Percentiles rank a stretch among this genome's conserved stretches.
phyloP scores from a whole-genome alignment of 2,888 invertebrate species.

The Amblyteles armatorius region DNA sequence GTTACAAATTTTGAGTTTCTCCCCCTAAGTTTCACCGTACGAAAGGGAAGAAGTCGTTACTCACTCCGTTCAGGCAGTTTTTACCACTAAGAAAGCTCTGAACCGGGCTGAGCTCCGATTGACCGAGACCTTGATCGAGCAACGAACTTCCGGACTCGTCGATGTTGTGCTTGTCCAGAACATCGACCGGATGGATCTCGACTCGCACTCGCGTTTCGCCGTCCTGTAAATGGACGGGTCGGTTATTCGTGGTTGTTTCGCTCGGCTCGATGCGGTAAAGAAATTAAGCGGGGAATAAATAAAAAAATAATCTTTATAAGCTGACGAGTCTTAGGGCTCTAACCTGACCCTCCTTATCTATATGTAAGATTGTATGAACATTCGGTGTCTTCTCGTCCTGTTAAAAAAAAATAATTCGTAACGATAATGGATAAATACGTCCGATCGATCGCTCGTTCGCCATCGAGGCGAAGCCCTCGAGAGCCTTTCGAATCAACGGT shows the following conservation, averaged over 20 bases:
- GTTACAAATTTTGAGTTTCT: neutral
- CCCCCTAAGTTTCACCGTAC: constrained; percentile 17
- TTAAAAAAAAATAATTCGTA: constrained; percentile 55
- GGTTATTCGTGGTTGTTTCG: neutral
- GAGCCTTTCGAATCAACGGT: neutral
- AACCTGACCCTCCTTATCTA: constrained; percentile 85
- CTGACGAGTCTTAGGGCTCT: constrained; percentile 76
- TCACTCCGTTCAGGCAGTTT: constrained; percentile 94
- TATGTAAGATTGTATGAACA: constrained; percentile 84
- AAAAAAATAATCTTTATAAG: constrained; percentile 57
- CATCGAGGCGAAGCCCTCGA: neutral
- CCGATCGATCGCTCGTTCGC: neutral
- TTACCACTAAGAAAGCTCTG: constrained; percentile 93
- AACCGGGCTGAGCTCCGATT: constrained; percentile 90
- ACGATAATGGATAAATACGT: neutral
- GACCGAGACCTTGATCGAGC: constrained; percentile 76
- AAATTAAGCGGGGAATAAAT: constrained; percentile 26
- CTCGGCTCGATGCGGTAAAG: neutral
- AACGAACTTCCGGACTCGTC: constrained; percentile 75
- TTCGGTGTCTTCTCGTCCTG: constrained; percentile 85
- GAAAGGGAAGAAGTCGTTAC: constrained; percentile 72
- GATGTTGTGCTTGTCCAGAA: constrained; percentile 81
- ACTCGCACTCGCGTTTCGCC: constrained; percentile 89
- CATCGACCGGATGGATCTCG: constrained; percentile 88
- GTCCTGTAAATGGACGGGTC: constrained; percentile 85